phyloP scores from a whole-genome alignment of 1,140 invertebrate genomes.

The Chelonus insularis region DNA sequence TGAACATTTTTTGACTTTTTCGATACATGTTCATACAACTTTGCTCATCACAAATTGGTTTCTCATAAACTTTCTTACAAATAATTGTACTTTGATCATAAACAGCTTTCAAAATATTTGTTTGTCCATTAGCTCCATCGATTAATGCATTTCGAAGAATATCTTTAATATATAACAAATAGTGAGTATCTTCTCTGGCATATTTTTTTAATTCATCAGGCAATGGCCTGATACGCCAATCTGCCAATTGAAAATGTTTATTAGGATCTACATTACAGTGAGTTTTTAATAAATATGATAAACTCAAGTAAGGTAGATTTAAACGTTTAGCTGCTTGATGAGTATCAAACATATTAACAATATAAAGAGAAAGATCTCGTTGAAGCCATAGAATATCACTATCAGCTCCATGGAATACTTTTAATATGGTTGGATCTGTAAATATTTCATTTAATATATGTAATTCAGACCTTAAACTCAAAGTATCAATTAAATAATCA shows the following conservation, averaged over 20 bases:
- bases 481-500: constrained; percentile 92
- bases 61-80: constrained; percentile 81
- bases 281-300: constrained; percentile 77
- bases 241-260: constrained; percentile 91
- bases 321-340: constrained; percentile 82
- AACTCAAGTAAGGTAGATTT: constrained; percentile 71
- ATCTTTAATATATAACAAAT: constrained; percentile 91
- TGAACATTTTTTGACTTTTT: constrained; percentile 80
- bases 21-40: constrained; percentile 76
- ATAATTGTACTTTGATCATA: constrained; percentile 73
- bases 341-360: constrained; percentile 98
- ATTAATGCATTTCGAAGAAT: constrained; percentile 78
- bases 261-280: constrained; percentile 82
- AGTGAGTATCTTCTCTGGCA: constrained; percentile 94
- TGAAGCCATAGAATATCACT: constrained; percentile 93
- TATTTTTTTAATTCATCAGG: constrained; percentile 83
- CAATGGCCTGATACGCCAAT: constrained; percentile 95
- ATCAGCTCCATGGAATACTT: constrained; percentile 94
- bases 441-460: constrained; percentile 88
- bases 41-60: constrained; percentile 74
- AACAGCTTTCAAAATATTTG: constrained; percentile 72
- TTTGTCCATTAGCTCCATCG: constrained; percentile 68
- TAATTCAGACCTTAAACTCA: constrained; percentile 80
- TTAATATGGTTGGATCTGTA: constrained; percentile 87
- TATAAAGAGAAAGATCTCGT: constrained; percentile 90